A percentile compares a stretch with the other conserved stretches of the same genome.
These are phyloP conservation scores for Semotilus atromaculatus DNA, from an alignment of 2,797 vertebrate genomes.

Conservation along the genomic window DNA sequence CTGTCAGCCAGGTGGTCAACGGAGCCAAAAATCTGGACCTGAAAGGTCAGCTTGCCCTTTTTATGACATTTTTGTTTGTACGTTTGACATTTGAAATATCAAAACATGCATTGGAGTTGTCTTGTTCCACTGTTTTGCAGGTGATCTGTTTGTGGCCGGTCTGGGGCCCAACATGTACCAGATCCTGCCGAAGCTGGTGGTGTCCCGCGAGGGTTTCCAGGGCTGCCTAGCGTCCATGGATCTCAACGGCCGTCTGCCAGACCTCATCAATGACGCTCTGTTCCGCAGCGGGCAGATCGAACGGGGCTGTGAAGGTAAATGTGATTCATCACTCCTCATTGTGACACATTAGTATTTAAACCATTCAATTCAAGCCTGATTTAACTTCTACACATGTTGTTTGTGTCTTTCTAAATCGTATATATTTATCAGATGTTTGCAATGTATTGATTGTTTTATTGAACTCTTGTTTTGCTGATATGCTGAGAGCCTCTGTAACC, in stretches of 20 bases:
- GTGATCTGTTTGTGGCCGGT: conserved; percentile 94
- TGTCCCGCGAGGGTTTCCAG: conserved; percentile 95
- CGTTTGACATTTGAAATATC: neutral
- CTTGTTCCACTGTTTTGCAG: conserved; percentile 66
- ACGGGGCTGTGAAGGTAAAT: conserved; percentile 94
- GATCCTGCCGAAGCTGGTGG: conserved; percentile 94
- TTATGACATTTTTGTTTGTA: neutral
- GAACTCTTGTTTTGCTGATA: neutral
- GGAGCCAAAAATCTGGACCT: conserved; percentile 98
- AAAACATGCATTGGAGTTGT: neutral
- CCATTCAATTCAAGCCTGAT: neutral
- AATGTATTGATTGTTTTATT: neutral
- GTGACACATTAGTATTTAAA: neutral
- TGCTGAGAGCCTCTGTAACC: neutral
- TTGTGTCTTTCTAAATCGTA: neutral
- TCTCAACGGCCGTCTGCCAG: conserved; percentile 94
- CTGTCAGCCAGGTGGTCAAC: conserved; percentile 97
- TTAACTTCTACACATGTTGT: neutral
- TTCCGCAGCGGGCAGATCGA: conserved; percentile 96
- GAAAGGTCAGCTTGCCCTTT: conserved; percentile 80
- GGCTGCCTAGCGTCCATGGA: conserved; percentile 96
- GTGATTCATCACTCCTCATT: neutral
- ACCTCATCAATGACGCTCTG: conserved; percentile 93
- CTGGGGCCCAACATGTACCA: conserved; percentile 94
- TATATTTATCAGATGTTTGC: neutral